Conservation (phyloP, 2,888 invertebrate genomes). For the Athalia cordata region DNA sequence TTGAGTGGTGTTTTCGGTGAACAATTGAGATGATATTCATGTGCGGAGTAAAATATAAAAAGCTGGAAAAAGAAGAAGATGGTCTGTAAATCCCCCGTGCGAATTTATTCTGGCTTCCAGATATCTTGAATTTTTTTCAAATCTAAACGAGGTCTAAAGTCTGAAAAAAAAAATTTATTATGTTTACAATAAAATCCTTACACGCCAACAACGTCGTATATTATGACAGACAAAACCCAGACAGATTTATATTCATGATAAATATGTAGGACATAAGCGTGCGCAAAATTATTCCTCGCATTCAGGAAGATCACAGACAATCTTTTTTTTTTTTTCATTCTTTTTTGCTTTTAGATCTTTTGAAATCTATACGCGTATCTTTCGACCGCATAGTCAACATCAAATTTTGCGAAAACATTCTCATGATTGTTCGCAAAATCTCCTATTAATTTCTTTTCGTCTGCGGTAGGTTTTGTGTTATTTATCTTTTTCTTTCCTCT, state of each 20-base stretch:
- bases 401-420: too few species aligned
- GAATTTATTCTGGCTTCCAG: background rate
- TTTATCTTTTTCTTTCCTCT: too few species aligned
- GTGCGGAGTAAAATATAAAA: too few species aligned
- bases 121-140: background rate
- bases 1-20: background rate
- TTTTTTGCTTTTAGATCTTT: too few species aligned
- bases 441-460: too few species aligned
- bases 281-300: constrained; percentile 1
- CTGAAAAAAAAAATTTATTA: background rate
- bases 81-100: background rate
- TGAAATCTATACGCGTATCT: too few species aligned
- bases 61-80: background rate
- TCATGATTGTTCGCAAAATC: too few species aligned
- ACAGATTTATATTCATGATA: constrained; percentile 36
- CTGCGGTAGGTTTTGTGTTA: too few species aligned
- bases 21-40: constrained; percentile 1
- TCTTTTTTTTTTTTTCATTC: too few species aligned
- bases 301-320: background rate
- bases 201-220: background rate
- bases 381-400: too few species aligned
- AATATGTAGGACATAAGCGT: constrained; percentile 22
- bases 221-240: constrained; percentile 17
- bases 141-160: background rate
- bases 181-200: background rate